phyloP scores from a whole-genome alignment of 2,113 vertebrate species.

The Cynopterus brachyotis region DNA sequence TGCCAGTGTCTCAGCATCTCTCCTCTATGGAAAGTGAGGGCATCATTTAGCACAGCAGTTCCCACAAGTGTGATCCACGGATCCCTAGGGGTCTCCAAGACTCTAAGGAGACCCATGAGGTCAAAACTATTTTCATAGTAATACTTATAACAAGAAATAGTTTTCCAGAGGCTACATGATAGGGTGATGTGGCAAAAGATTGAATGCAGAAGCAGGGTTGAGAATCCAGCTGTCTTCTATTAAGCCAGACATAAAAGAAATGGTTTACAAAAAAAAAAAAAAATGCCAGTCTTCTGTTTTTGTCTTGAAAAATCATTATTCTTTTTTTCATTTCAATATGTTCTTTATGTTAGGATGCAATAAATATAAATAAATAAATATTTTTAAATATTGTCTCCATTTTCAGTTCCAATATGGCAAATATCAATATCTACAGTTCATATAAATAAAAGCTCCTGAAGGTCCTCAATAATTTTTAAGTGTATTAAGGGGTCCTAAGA shows the following conservation, averaged over 20 bases:
- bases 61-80: not conserved
- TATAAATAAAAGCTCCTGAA: slow-evolving; percentile 12
- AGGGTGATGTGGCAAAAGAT: not conserved
- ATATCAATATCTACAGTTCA: not conserved
- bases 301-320: slow-evolving; percentile 25
- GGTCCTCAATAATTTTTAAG: not conserved
- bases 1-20: not conserved
- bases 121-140: slow-evolving; percentile 44
- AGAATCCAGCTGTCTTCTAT: slow-evolving; percentile 49
- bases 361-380: slow-evolving; percentile 17
- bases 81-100: not conserved
- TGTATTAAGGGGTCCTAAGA: not conserved
- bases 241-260: slow-evolving; percentile 45
- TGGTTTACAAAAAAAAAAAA: slow-evolving; percentile 27
- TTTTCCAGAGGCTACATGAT: not conserved
- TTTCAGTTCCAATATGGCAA: not conserved
- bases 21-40: not conserved
- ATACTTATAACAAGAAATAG: not conserved
- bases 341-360: slow-evolving; percentile 28
- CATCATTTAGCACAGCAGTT: not conserved
- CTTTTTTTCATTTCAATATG: slow-evolving; percentile 19
- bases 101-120: slow-evolving; percentile 11
- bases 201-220: not conserved
- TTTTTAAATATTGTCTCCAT: not conserved
- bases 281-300: slow-evolving; percentile 1